Conservation (phyloP, 64 coral and sea anemone species). For the Pocillopora damicornis region DNA sequence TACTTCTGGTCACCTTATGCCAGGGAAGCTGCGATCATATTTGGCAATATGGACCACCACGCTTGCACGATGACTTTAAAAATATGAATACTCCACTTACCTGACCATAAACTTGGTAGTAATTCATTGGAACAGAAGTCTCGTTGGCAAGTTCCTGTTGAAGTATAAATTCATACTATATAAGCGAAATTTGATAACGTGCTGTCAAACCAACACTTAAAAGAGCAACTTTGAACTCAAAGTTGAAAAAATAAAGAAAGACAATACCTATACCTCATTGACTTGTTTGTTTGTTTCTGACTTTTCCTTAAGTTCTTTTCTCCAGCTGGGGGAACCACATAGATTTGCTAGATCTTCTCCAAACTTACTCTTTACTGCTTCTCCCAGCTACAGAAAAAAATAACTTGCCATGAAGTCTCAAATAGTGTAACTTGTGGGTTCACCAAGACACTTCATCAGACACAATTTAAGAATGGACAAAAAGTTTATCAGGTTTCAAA, state of each 20-base stretch:
- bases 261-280: constrained; percentile 18
- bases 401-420: neutral
- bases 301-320: constrained; percentile 28
- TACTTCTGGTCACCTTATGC: no score
- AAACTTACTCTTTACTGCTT: neutral
- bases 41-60: no score
- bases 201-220: no score
- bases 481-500: no score
- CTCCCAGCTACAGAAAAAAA: neutral
- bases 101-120: constrained; percentile 91
- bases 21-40: no score
- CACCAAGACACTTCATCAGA: neutral
- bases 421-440: neutral
- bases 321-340: constrained; percentile 20
- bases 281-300: neutral
- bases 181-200: neutral
- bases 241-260: neutral
- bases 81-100: constrained; percentile 4
- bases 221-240: neutral
- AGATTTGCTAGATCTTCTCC: neutral
- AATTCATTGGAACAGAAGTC: constrained; percentile 76
- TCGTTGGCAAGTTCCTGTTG: constrained; percentile 69
- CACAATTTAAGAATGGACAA: neutral
- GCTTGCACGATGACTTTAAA: no score
- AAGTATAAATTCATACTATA: neutral